Evolutionary conservation across 2,888 invertebrate genomes (phyloP), one percentile per base, ranked within the genome.

Genomic region (Dugesia japonica): DNA sequence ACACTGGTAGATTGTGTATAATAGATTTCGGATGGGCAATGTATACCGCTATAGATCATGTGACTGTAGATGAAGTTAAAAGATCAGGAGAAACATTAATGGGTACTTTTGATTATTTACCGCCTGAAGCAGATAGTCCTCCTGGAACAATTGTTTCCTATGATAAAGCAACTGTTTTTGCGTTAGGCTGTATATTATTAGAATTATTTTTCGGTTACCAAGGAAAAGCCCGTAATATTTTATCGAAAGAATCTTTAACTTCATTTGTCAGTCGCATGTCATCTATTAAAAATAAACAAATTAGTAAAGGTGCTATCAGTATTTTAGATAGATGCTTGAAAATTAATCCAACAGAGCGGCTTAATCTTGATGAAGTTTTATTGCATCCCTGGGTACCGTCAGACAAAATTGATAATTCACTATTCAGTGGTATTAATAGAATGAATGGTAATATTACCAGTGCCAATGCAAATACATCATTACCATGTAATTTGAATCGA

Each of bases 91-190:
- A 76, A 72, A 76, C 76, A 4, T 31, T 76, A n/a, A 76, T 76
- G 76, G 76, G 76, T 1, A 76, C 76, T 20, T 76, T 73, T 76
- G 76, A 76, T 76, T 76, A 76, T 76, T 31, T 76, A 23, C 76
- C 76, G 9, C 76, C 76, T 1, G 76, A 76, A 76, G 31, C 31
- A 75, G 76, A 73, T 7, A 71, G 72, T 71, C 31, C 76, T 1
- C 28, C 71, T 1, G 72, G 71, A 9, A 73, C 28, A n/a, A 28
- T 76, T 26, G 76, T 76, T 1, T 76, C 76, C 13, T 76, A 76
- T 31, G 76, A 72, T 7, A 76, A 76, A 28, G 76, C 76, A 27
- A 76, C 76, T 23, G 76, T 76, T 27, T 76, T 76, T 76, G 71
- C 76, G 9, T 31, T 76, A 4, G 76, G 76, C 1, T 76, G 76